Evolutionary conservation across 2,113 vertebrate genomes (phyloP), one percentile per base, ranked within the genome.

Genomic region (Megaptera novaeangliae): DNA sequence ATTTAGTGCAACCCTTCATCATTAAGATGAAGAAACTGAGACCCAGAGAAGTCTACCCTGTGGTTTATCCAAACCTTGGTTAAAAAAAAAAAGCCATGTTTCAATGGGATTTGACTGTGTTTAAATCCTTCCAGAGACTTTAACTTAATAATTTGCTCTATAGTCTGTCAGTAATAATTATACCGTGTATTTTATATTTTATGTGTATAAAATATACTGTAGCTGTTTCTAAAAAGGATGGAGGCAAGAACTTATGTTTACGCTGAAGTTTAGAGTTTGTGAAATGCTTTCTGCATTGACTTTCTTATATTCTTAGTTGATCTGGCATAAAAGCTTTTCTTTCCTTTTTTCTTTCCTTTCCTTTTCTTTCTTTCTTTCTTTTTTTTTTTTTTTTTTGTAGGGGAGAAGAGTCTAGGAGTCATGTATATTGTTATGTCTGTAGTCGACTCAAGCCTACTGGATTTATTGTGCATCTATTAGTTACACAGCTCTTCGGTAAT

Each of bases 101-200:
- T 84, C 21, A 59, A 17, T 86, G 88, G 21, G 61, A 66, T 87
- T 68, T 15, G 21, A 78, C 66, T 83, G 4, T 69, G 46, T 87
- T 95, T 78, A 68, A 83, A 41, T 95, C 41, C 39, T 41, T 94
- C 44, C 20, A 36, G 85, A 74, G 59, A 93, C 78, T 87, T 92
- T 91, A 95, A 78, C 31, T 96, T 94, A 93, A 46, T 77, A 92
- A 49, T 91, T 92, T 96, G 7, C 29, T 82, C 17, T 68, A 59
- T 63, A 71, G 29, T 66, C 57, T 85, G 44, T 91, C 52, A 71
- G 52, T 90, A 68, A 68, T 36, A 74, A 52, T 59, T 87, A 66
- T 21, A 74, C 8, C 61, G 6, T n/a, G n/a, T 69, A 66, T 92
- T 83, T 78, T 69, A 29, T 84, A 96, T 61, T 75, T 88, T 77